Evolutionary conservation across 2,888 invertebrate species (phyloP).

Genomic region (Iselma pallidipennis): DNA sequence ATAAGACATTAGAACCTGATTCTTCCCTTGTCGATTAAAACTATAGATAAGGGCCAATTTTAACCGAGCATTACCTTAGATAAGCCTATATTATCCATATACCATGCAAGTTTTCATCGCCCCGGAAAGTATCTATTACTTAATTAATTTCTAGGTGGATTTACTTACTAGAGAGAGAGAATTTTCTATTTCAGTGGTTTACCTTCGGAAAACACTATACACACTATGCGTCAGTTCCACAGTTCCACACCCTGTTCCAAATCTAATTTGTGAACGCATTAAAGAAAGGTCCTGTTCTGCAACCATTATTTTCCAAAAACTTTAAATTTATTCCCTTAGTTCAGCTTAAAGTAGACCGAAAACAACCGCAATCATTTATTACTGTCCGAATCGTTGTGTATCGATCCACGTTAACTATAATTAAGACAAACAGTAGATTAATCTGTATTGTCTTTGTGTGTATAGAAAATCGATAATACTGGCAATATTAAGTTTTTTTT

Average conservation of each 20-base stretch:
- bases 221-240: not conserved
- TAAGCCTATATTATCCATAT: too few relatives aligned
- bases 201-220: not conserved
- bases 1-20: too few relatives aligned
- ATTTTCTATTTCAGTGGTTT: not conserved
- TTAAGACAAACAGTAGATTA: slow-evolving; percentile 22
- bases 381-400: slow-evolving; percentile 24
- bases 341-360: slow-evolving; percentile 18
- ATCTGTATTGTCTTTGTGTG: not conserved
- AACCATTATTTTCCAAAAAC: slow-evolving; percentile 13
- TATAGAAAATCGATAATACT: not conserved
- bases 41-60: too few relatives aligned
- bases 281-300: not conserved
- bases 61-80: too few relatives aligned
- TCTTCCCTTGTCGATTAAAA: too few relatives aligned
- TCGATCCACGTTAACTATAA: slow-evolving; percentile 19
- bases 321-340: slow-evolving; percentile 24
- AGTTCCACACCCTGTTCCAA: not conserved
- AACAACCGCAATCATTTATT: slow-evolving; percentile 33
- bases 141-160: not conserved
- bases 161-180: not conserved
- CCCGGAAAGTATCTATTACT: too few relatives aligned
- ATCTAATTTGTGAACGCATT: not conserved
- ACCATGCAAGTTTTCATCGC: too few relatives aligned
- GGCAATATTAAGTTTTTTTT: too few relatives aligned